A percentile compares a stretch with the other conserved stretches of the same genome.
Conservation (phyloP, 2,113 vertebrate genomes). For the Gadus chalcogrammus region DNA sequence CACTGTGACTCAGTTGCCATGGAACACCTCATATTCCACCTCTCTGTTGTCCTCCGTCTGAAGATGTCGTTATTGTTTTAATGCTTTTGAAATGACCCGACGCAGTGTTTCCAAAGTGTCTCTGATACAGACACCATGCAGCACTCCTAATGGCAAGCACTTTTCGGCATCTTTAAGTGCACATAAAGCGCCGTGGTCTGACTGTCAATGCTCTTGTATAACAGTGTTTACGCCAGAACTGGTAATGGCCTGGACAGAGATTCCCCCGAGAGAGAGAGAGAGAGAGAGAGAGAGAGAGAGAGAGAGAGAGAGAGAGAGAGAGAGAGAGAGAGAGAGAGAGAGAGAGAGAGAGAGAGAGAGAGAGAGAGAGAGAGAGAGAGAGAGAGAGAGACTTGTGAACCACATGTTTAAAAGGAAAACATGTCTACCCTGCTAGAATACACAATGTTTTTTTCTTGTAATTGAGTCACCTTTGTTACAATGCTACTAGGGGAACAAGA, state of each 20-base stretch:
- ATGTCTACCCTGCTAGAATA: too few species aligned
- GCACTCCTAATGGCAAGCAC: slow-evolving; percentile 17
- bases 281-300: slow-evolving; percentile 14
- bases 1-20: background rate
- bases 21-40: background rate
- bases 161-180: slow-evolving; percentile 44
- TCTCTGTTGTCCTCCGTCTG: background rate
- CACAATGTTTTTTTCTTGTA: too few species aligned
- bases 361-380: too few species aligned
- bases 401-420: too few species aligned
- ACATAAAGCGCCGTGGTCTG: slow-evolving; percentile 11
- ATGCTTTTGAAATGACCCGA: background rate
- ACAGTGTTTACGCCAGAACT: slow-evolving; percentile 34
- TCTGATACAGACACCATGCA: slow-evolving; percentile 17
- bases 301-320: slow-evolving; percentile 24
- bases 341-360: too few species aligned
- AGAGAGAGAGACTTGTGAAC: background rate
- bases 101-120: slow-evolving; percentile 26
- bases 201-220: slow-evolving; percentile 30
- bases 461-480: too few species aligned
- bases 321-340: slow-evolving; percentile 6
- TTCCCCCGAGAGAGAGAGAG: slow-evolving; percentile 44
- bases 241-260: slow-evolving; percentile 49
- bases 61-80: background rate
- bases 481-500: background rate